Evolutionary conservation across 23 tunicate species (phyloP), one percentile per base, ranked within the genome.

Genomic region (Halocynthia roretzi): DNA sequence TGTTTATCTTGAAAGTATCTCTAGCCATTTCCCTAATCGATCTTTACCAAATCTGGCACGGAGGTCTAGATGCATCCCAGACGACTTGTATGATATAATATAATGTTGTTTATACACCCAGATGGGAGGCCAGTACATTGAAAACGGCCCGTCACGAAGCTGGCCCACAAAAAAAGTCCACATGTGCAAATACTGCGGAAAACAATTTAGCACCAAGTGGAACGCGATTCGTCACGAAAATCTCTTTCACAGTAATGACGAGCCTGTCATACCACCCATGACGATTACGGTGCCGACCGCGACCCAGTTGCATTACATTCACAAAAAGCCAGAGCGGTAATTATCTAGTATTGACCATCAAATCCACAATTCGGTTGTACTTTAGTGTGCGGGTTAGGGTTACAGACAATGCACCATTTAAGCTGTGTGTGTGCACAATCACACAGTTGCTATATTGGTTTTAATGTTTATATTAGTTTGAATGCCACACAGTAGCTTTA

Each of bases 161-260:
- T 74, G 78, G 78, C 40, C 72, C 15, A 80, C 87, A 12, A 76
- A 83, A 20, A 83, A 83, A 53, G 66, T 83, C 6, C 98, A 92
- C 81, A 83, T 92, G 61, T 92, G 98, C 56, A 92, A 86, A 76
- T 92, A 81, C 69, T 92, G 98, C 76, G 98, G 83, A 52, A 92
- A 86, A 64, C 87, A 86, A 52, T 92, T 92, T 68, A 86, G 92
- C 53, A 92, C 98, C 60, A 92, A 92, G 68, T 92, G 92, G 98
- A 92, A 92, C 69, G 98, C 84, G 40, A 83, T 83, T 50, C 84
- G 98, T 7, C 98, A 92, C 75, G 88, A 83, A 67, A 65, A 77
- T 12, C 64, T 92, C 21, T 92, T 86, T 77, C 98, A 92, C 70
- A 75, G 65, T 8, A 75, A 82, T 8, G 70, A 76, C 55, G 98